Evolutionary conservation across 2,113 vertebrate genomes (phyloP).

Genomic region (Connochaetes taurinus): DNA sequence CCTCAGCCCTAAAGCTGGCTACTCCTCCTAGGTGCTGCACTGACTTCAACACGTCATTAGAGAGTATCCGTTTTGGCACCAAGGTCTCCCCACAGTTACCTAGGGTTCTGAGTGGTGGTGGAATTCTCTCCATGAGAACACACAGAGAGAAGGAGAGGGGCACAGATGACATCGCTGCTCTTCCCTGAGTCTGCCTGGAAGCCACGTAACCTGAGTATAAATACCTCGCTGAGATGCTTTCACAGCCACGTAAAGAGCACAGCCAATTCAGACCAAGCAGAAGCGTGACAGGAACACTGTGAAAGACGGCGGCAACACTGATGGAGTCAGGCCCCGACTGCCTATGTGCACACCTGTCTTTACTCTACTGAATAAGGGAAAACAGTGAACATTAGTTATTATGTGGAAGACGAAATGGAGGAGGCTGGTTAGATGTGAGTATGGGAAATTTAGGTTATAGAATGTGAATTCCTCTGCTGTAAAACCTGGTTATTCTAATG

Average conservation of each 20-base stretch:
- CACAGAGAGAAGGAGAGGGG: not conserved
- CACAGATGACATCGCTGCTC: not conserved
- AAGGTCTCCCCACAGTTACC: not conserved
- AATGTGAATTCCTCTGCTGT: not conserved
- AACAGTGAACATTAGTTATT: not conserved
- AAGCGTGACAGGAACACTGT: rapidly evolving
- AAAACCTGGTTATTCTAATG: not conserved
- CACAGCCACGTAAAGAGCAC: not conserved
- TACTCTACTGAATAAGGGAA: not conserved
- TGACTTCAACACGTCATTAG: not conserved
- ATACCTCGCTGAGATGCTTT: not conserved
- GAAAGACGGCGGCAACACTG: not conserved
- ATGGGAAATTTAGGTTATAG: not conserved
- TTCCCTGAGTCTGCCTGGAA: not conserved
- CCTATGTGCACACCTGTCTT: not conserved
- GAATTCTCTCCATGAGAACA: not conserved
- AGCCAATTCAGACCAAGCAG: no score
- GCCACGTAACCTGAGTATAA: not conserved
- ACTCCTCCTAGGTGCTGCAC: not conserved
- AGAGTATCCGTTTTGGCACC: not conserved
- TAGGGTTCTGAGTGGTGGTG: not conserved
- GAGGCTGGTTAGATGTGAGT: not conserved
- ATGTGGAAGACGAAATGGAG: not conserved
- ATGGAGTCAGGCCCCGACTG: not conserved
- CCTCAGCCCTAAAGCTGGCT: not conserved